phyloP scores from a whole-genome alignment of 2,888 invertebrate genomes.

The Acleris emargana region DNA sequence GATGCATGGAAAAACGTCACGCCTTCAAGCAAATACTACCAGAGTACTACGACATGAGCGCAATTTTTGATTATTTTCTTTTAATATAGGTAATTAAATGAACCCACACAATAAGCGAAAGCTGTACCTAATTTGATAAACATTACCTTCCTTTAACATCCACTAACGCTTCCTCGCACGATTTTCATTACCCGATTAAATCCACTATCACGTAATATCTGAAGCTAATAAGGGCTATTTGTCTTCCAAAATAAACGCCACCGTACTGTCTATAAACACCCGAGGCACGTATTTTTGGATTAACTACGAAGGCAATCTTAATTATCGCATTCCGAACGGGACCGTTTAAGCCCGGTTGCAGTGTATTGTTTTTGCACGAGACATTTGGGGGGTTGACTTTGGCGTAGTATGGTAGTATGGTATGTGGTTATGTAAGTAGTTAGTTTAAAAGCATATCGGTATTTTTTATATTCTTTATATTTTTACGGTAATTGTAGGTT shows the following conservation, averaged over 20 bases:
- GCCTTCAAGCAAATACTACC: too few relatives aligned
- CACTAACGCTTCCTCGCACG: constrained; percentile 17
- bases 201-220: constrained; percentile 33
- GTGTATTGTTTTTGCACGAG: constrained; percentile 73
- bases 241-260: constrained; percentile 62
- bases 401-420: too few relatives aligned
- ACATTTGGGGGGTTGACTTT: constrained; percentile 67
- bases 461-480: too few relatives aligned
- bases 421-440: not conserved
- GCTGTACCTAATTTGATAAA: not conserved
- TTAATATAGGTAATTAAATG: not conserved
- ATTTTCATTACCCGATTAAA: constrained; percentile 34
- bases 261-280: constrained; percentile 76
- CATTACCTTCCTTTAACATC: not conserved
- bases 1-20: too few relatives aligned
- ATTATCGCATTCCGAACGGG: constrained; percentile 71
- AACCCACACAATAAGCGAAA: not conserved
- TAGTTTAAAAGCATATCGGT: too few relatives aligned
- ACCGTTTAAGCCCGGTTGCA: constrained; percentile 69
- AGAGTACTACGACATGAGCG: not conserved
- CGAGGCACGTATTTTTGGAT: constrained; percentile 80
- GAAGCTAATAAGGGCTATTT: constrained; percentile 43
- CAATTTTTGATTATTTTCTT: constrained; percentile 10
- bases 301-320: constrained; percentile 77
- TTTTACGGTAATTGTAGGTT: too few relatives aligned